phyloP scores from a whole-genome alignment of 2,888 invertebrate genomes.

The Lasioglossum leucozonium region DNA sequence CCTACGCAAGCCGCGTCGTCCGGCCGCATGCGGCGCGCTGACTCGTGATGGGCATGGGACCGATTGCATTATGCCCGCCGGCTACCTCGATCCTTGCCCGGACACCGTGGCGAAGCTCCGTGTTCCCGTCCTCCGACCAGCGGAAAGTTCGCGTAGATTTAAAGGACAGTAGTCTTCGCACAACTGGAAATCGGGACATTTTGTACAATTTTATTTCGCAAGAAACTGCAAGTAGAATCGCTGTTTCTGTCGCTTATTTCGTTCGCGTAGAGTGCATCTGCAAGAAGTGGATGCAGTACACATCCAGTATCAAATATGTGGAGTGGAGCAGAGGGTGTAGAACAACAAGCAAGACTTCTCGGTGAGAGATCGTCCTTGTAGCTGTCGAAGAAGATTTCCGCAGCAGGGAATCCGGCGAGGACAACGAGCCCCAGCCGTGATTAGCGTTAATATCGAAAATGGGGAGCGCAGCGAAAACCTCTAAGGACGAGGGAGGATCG shows the following conservation, averaged over 20 bases:
- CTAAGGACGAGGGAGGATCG: conserved; percentile 54
- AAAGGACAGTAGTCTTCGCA: neutral
- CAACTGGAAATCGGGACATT: no score
- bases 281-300: neutral
- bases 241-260: no score
- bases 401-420: neutral
- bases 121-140: neutral
- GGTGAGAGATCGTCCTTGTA: neutral
- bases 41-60: conserved; percentile 74
- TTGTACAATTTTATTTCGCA: no score
- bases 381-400: conserved; percentile 14
- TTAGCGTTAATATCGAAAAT: conserved; percentile 76
- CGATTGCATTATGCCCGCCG: conserved; percentile 69
- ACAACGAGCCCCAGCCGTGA: conserved; percentile 49
- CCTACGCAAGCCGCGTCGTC: conserved; percentile 82
- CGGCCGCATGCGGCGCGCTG: conserved; percentile 59
- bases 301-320: neutral
- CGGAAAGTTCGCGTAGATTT: neutral
- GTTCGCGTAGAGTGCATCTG: neutral
- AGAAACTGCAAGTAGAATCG: no score
- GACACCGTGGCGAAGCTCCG: neutral
- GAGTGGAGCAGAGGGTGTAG: neutral
- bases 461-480: conserved; percentile 54
- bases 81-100: conserved; percentile 3
- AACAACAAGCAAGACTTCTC: neutral